Percentiles rank a stretch among this genome's conserved stretches.
phyloP scores from a whole-genome alignment of 2,113 vertebrate species.

The Vulpes ferrilata region DNA sequence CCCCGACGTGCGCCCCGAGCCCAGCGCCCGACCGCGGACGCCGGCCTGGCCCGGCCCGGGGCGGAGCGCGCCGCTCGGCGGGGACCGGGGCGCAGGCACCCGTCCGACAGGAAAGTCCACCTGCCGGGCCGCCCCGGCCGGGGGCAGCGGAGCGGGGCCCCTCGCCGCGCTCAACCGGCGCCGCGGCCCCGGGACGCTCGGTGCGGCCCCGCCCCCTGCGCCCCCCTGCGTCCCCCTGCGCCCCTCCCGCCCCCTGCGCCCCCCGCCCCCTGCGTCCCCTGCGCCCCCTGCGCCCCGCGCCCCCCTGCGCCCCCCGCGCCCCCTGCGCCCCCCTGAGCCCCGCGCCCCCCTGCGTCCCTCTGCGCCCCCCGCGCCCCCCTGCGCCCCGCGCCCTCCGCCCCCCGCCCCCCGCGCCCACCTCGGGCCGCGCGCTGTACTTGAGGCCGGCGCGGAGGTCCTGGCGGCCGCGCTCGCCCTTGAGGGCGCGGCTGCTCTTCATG shows the following conservation, averaged over 20 bases:
- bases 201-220: not conserved
- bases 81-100: not conserved
- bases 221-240: not conserved
- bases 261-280: too few relatives aligned
- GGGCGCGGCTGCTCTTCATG: constrained; percentile 71
- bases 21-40: too few relatives aligned
- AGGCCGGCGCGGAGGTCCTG: constrained; percentile 60
- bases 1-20: too few relatives aligned
- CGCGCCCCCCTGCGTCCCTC: too few relatives aligned
- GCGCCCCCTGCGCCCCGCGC: too few relatives aligned
- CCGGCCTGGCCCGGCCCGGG: too few relatives aligned
- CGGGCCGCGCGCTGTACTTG: constrained; percentile 72
- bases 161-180: not conserved
- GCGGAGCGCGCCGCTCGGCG: too few relatives aligned
- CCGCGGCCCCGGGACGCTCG: not conserved
- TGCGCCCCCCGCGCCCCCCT: too few relatives aligned
- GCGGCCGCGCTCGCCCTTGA: constrained; percentile 30
- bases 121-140: constrained; percentile 49
- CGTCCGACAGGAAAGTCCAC: constrained; percentile 82
- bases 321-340: too few relatives aligned
- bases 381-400: too few relatives aligned
- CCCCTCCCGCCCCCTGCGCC: too few relatives aligned
- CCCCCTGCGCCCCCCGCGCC: too few relatives aligned
- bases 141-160: not conserved
- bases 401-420: constrained; percentile 66